Conservation (phyloP, 35 echinoderm and acorn worm species). For the Heliocidaris erythrogramma region DNA sequence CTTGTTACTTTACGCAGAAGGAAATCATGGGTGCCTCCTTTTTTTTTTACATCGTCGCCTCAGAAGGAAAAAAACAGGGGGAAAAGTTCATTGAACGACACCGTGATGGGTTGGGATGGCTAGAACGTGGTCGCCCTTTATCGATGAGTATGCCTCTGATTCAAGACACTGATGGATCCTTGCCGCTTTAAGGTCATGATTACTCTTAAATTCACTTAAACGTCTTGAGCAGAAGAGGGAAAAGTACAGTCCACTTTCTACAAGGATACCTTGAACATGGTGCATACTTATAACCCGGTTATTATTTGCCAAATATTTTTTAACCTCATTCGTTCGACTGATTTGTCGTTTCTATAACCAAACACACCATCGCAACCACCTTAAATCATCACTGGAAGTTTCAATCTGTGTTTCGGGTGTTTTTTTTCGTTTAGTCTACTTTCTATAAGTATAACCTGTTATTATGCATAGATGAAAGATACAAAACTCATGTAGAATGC, state of each 20-base stretch:
- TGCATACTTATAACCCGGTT: neutral
- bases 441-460: neutral
- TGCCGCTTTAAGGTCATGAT: neutral
- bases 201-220: neutral
- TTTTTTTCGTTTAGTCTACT: neutral
- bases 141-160: neutral
- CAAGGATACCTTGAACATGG: neutral
- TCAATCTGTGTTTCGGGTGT: neutral
- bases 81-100: neutral
- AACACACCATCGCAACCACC: neutral
- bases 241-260: neutral
- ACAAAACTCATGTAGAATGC: neutral
- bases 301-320: neutral
- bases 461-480: neutral
- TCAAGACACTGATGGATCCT: neutral
- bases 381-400: neutral
- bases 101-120: neutral
- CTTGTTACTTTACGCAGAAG: neutral
- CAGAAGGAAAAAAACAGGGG: neutral
- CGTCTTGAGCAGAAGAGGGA: neutral
- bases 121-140: neutral
- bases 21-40: neutral
- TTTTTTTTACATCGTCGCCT: neutral
- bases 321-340: neutral
- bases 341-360: neutral